Conservation (phyloP, 2,113 vertebrate species). For the Hippocampus abdominalis region DNA sequence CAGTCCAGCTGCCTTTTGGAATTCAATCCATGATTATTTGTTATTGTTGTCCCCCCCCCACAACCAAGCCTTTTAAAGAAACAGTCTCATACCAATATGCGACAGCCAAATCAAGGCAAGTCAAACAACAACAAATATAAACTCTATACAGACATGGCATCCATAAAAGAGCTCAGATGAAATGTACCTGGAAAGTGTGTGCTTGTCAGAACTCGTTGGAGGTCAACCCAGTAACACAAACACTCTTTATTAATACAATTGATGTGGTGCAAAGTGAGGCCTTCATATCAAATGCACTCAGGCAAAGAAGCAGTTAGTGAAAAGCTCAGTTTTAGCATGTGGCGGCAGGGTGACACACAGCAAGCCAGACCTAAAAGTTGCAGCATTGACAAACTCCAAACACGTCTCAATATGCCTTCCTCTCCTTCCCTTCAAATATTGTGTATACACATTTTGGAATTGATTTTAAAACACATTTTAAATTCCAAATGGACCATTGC, state of each 20-base stretch:
- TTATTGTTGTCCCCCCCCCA: background rate
- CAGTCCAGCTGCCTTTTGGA: background rate
- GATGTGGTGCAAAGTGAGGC: slow-evolving; percentile 18
- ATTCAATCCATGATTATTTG: background rate
- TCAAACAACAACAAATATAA: background rate
- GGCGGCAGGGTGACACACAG: slow-evolving; percentile 37
- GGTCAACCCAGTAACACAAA: slow-evolving; percentile 11
- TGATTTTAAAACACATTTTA: background rate
- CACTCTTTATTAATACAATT: slow-evolving; percentile 7
- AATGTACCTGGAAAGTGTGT: background rate
- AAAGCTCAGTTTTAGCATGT: slow-evolving; percentile 38
- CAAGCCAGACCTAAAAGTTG: slow-evolving; percentile 46
- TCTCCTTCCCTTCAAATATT: slow-evolving; percentile 20
- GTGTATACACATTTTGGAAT: slow-evolving; percentile 12
- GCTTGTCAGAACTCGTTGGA: slow-evolving; percentile 1
- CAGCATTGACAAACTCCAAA: slow-evolving; percentile 38
- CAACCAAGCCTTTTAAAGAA: background rate
- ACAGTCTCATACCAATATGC: background rate
- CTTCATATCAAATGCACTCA: slow-evolving; percentile 30
- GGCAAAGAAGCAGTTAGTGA: slow-evolving; percentile 32
- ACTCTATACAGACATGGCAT: background rate
- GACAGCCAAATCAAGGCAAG: background rate
- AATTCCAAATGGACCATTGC: slow-evolving; percentile 2
- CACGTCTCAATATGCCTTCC: slow-evolving; percentile 39
- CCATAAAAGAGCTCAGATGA: background rate